Conservation (phyloP, 2,888 invertebrate species). For the Macrophya alboannulata region DNA sequence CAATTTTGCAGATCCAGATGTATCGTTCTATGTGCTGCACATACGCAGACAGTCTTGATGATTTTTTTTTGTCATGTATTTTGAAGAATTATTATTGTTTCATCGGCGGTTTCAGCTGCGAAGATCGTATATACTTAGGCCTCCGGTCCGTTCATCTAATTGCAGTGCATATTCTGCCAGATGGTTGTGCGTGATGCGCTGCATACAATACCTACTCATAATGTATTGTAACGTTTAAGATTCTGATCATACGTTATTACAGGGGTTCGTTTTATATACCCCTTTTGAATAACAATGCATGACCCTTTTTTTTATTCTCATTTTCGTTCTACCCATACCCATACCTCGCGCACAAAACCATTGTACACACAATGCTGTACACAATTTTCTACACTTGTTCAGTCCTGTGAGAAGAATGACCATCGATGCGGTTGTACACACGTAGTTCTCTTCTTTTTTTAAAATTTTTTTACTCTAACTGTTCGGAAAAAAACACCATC, state of each 20-base stretch:
- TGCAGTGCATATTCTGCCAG: constrained; percentile 48
- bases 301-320: neutral
- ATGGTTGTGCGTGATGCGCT: constrained; percentile 54
- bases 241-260: constrained; percentile 66
- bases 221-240: constrained; percentile 69
- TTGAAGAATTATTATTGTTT: constrained; percentile 15
- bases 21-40: neutral
- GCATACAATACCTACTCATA: constrained; percentile 15
- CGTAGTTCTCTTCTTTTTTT: neutral
- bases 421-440: neutral
- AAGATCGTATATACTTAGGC: neutral
- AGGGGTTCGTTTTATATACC: constrained; percentile 67
- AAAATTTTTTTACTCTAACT: neutral
- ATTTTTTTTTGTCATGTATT: neutral
- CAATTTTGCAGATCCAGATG: neutral
- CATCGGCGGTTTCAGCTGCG: constrained; percentile 12
- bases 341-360: neutral
- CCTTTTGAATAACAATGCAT: constrained; percentile 67
- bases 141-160: constrained; percentile 6
- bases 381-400: constrained; percentile 13
- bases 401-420: neutral
- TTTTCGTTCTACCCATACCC: neutral
- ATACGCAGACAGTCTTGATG: neutral
- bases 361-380: neutral
- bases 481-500: neutral